Conservation (phyloP, 2,888 invertebrate genomes). For the Epicampocera succincta region DNA sequence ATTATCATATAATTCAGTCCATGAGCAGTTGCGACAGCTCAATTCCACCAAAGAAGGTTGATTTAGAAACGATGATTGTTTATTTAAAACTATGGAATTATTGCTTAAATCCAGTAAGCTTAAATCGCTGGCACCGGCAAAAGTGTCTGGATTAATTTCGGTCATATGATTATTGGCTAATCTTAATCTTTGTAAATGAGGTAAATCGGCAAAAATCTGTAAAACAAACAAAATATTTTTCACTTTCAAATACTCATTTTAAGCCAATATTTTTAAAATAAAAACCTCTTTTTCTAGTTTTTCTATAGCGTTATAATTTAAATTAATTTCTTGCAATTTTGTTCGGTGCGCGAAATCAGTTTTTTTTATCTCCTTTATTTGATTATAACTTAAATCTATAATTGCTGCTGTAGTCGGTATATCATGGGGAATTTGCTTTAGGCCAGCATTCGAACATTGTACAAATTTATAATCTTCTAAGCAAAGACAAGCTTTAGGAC, state of each 20-base stretch:
- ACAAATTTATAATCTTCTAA: conserved; percentile 77
- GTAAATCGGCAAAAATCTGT: conserved; percentile 76
- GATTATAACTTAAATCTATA: conserved; percentile 80
- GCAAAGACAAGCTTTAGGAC: conserved; percentile 79
- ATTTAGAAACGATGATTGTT: conserved; percentile 77
- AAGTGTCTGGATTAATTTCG: conserved; percentile 78
- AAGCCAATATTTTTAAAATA: background rate
- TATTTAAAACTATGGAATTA: conserved; percentile 78
- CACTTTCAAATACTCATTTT: background rate
- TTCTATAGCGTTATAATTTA: conserved; percentile 77
- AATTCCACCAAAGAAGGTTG: conserved; percentile 78
- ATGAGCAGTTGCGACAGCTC: conserved; percentile 79
- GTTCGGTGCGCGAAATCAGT: conserved; percentile 77
- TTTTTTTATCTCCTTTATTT: conserved; percentile 75
- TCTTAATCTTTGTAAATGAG: conserved; percentile 77
- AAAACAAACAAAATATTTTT: conserved; percentile 74
- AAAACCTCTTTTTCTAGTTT: conserved; percentile 77
- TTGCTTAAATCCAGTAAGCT: conserved; percentile 79
- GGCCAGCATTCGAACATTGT: conserved; percentile 82
- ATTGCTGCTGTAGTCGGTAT: conserved; percentile 77
- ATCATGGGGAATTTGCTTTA: conserved; percentile 83
- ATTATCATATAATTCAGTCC: conserved; percentile 78
- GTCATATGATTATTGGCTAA: conserved; percentile 79
- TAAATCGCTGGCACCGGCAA: conserved; percentile 77
- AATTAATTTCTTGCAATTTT: conserved; percentile 78